These are phyloP conservation scores for Tiliacea citrago DNA, from an alignment of 2,888 invertebrate genomes.

Conservation along the genomic window DNA sequence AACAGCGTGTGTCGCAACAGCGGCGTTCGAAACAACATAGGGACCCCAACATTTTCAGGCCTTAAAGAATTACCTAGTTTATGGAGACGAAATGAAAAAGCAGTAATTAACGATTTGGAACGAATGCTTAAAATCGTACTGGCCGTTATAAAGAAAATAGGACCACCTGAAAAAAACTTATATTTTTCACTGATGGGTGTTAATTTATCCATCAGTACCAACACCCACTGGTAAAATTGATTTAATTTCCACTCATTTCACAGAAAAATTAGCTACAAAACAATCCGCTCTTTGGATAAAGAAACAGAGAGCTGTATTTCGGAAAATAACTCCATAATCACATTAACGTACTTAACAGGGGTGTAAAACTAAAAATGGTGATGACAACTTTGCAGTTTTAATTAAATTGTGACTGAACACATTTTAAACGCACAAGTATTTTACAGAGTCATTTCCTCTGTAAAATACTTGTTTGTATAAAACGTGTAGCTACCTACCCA, in stretches of 20 bases:
- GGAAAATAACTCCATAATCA: neutral
- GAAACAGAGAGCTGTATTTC: neutral
- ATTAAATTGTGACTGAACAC: neutral
- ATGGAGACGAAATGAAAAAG: neutral
- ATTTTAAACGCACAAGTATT: too few species aligned
- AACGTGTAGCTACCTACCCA: neutral
- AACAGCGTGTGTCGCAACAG: too few species aligned
- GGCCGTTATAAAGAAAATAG: neutral
- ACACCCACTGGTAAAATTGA: neutral
- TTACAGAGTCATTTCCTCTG: too few species aligned
- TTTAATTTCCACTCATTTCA: neutral
- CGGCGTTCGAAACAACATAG: too few species aligned
- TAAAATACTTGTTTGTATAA: neutral
- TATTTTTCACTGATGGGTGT: neutral
- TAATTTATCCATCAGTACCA: neutral
- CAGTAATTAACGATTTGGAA: neutral
- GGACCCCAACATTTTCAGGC: too few species aligned
- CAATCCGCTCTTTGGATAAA: too few species aligned
- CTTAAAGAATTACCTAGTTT: slow-evolving; percentile 39
- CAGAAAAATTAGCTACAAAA: neutral
- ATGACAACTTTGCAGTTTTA: neutral
- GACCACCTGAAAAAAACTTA: neutral
- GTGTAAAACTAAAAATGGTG: neutral
- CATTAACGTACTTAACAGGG: neutral
- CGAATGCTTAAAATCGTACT: neutral